Percentiles rank a stretch among this genome's conserved stretches.
Conservation (phyloP, 2,888 invertebrate species). For the Tipula helvola region DNA sequence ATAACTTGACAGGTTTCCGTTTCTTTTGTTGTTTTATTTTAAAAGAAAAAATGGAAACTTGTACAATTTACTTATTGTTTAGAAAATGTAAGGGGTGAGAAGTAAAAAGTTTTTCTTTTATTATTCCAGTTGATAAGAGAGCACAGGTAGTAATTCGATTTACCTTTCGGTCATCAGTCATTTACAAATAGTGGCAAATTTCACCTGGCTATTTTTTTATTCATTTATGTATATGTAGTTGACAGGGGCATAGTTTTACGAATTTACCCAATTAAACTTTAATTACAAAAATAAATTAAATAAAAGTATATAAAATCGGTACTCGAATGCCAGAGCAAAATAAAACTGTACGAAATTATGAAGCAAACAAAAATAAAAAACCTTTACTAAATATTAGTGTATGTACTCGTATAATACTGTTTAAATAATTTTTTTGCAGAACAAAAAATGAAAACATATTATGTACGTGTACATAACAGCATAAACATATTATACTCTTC, state of each 20-base stretch:
- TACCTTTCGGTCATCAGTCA: neutral
- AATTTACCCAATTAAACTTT: neutral
- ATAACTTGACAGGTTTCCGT: neutral
- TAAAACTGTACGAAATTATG: neutral
- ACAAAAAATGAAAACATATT: neutral
- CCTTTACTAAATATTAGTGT: neutral
- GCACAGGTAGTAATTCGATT: neutral
- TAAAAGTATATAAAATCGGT: neutral
- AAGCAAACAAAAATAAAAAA: neutral
- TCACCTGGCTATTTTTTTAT: neutral
- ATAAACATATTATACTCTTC: neutral
- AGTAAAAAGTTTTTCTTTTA: neutral
- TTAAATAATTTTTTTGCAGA: neutral
- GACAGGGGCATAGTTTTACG: neutral
- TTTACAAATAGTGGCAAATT: neutral
- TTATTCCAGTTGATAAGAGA: neutral
- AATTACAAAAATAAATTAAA: neutral
- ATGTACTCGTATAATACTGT: neutral
- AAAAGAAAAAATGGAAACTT: neutral
- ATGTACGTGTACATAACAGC: neutral
- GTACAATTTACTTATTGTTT: neutral
- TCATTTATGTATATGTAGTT: too few species aligned
- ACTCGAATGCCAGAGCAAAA: neutral
- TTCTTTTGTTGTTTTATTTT: neutral
- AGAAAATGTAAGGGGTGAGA: neutral